Evolutionary conservation across 2,113 vertebrate genomes (phyloP), one percentile per base, ranked within the genome.

Genomic region (Strix aluco): DNA sequence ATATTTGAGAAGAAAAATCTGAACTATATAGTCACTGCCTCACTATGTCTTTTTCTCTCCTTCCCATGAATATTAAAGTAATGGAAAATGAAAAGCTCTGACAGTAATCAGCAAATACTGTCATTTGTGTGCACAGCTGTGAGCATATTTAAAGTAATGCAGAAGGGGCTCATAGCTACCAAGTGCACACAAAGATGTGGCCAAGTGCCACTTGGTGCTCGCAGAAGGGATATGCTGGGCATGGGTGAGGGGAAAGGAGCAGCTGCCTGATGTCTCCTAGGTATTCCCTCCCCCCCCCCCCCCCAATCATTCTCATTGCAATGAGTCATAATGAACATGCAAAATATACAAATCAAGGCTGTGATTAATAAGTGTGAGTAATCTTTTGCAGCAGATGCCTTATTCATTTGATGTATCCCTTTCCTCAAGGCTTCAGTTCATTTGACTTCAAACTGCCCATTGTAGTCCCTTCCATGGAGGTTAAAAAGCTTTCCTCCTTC

Each of bases 151-250:
- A 13, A 40, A 57, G 81, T 4, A 10, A 2, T 5, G 20, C 44
- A 36, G 54, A 25, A 78, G 20, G 73, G 38, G 47, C 15, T 63
- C 59, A 6, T 11, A 32, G 6, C 58, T 9, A 25, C 71, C 22
- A 15, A 40, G 23, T 0, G 36, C 52, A 10, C 18, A 17, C 22
- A 17, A 13, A 57, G 61, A 34, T 3, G 27, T 1, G 27, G 29
- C 55, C 47, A 16, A 52, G 67, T 4, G 9, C 10, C 5, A 2
- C 66, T 11, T 2, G 5, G 27, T 11, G 27, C 2, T 0, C 2
- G 9, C 6, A 6, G 49, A 23, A 59, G 25, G 54, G 49, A 46
- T 3, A 16, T 2, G 16, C 7, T 15, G 63, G 63, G 38, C 23
- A 17, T 0, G 0, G 9, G 5, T 1, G 5, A 59, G 13, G 27